Conservation (phyloP, 2,113 vertebrate genomes). For the Tyto alba region DNA sequence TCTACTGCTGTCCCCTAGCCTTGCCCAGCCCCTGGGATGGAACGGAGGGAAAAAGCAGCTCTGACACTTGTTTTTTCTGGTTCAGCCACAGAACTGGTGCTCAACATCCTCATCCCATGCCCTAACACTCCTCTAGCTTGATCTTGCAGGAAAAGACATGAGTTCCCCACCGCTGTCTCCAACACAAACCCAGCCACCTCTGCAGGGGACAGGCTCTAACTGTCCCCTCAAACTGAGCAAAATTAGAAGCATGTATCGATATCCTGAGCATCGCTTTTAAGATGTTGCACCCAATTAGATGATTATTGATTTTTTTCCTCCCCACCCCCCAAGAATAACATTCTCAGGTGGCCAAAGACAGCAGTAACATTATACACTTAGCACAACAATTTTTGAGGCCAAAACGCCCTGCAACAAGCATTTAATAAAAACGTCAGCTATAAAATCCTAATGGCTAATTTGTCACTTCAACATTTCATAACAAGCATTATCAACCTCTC, state of each 20-base stretch:
- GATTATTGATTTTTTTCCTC: neutral
- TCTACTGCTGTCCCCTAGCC: neutral
- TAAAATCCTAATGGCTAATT: constrained; percentile 20
- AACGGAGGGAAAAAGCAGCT: neutral
- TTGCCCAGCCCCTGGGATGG: neutral
- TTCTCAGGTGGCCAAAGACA: neutral
- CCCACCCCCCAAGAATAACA: neutral
- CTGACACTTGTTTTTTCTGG: neutral
- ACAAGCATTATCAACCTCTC: constrained; percentile 36
- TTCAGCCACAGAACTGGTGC: neutral
- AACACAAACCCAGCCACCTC: neutral
- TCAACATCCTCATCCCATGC: neutral
- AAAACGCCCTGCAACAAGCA: neutral
- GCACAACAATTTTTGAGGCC: neutral
- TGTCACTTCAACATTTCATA: constrained; percentile 20
- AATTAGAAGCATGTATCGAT: neutral
- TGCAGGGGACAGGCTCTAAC: neutral
- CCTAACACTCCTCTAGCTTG: neutral
- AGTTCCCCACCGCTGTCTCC: neutral
- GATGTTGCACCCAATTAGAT: neutral
- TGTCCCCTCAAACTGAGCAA: neutral
- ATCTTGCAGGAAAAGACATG: accelerated
- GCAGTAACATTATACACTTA: neutral
- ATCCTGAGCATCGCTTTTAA: neutral
- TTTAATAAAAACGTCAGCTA: neutral